These are phyloP conservation scores for Anastrepha ludens DNA, from an alignment of 1,140 invertebrate species.

Conservation along the genomic window DNA sequence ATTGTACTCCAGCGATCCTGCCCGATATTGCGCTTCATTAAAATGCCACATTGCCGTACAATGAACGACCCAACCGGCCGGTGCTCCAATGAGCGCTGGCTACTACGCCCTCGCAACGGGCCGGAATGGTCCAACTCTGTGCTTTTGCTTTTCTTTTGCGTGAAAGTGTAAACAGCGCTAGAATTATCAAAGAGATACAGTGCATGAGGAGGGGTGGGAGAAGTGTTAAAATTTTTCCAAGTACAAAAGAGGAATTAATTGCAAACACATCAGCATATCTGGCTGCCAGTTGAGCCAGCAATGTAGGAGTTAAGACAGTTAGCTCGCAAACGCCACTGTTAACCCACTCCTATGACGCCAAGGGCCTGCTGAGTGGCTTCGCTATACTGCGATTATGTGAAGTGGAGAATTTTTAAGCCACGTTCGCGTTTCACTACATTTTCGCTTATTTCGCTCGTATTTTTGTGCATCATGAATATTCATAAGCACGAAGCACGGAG, in stretches of 20 bases:
- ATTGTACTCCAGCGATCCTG: conserved; percentile 1
- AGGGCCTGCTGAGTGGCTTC: neutral
- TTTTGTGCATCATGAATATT: conserved; percentile 54
- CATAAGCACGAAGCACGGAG: conserved; percentile 49
- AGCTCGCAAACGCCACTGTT: neutral
- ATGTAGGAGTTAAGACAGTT: neutral
- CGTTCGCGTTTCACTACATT: conserved; percentile 45
- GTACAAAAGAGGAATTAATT: conserved; percentile 53
- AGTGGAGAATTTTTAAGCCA: neutral
- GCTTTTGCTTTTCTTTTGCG: neutral
- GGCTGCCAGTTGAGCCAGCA: neutral
- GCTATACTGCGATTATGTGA: neutral
- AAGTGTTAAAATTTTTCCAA: conserved; percentile 40
- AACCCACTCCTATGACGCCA: neutral
- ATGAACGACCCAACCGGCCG: conserved; percentile 1
- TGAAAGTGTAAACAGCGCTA: neutral
- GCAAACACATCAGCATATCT: conserved; percentile 28
- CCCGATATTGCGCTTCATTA: conserved; percentile 38
- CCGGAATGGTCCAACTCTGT: neutral
- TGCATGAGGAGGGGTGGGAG: neutral
- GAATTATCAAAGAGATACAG: neutral
- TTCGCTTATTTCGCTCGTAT: conserved; percentile 40
- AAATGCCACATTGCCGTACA: conserved; percentile 36
- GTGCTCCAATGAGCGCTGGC: too few relatives aligned
- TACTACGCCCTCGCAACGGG: neutral